A percentile compares a stretch with the other conserved stretches of the same genome.
Evolutionary conservation across 2,113 vertebrate genomes (phyloP).

Genomic region (Macheiramphus alcinus): DNA sequence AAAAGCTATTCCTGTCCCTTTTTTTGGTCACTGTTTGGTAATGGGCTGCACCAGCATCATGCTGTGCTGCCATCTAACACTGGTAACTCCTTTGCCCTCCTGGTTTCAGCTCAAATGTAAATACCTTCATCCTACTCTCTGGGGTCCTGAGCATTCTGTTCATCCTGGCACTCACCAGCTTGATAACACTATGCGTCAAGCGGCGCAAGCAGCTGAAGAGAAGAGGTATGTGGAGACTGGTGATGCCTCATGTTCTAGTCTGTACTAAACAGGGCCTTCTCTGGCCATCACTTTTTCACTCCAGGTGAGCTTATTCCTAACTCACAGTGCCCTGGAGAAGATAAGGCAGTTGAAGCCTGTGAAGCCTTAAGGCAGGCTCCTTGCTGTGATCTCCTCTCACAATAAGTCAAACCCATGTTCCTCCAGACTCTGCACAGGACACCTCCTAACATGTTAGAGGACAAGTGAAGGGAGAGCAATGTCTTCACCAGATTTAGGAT

Average conservation of each 20-base stretch:
- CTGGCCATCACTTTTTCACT: background rate
- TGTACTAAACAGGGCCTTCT: background rate
- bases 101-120: background rate
- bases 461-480: background rate
- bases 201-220: background rate
- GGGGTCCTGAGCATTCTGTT: background rate
- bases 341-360: background rate
- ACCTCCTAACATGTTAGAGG: background rate
- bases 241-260: background rate
- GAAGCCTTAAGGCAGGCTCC: background rate
- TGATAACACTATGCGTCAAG: background rate
- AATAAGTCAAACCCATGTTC: background rate
- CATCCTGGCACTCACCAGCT: background rate
- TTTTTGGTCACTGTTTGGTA: background rate
- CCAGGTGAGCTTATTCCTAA: background rate
- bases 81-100: background rate
- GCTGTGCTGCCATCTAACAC: background rate
- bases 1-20: background rate
- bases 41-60: background rate
- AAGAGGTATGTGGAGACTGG: constrained; percentile 13
- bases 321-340: background rate
- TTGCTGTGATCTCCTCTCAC: background rate
- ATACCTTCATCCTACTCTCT: background rate
- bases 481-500: background rate
- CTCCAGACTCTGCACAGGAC: background rate